phyloP scores from a whole-genome alignment of 2,888 invertebrate species.

The Macrosoma leucophasiata region DNA sequence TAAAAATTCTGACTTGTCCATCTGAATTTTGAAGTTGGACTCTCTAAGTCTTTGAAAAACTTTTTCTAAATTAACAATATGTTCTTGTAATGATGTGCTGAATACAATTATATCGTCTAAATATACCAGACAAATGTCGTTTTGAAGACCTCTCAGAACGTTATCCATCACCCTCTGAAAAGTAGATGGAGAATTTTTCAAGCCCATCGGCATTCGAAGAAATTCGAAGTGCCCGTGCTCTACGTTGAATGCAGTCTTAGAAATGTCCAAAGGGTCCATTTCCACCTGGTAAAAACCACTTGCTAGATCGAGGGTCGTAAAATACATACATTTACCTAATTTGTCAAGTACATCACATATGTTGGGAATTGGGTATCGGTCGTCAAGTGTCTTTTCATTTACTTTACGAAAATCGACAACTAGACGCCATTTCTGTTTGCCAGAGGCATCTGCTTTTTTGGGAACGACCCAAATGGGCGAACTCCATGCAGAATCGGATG shows the following conservation, averaged over 20 bases:
- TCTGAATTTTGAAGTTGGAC: constrained; percentile 29
- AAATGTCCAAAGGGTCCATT: constrained; percentile 22
- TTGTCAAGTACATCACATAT: constrained; percentile 28
- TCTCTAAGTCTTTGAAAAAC: constrained; percentile 26
- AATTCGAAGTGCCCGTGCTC: constrained; percentile 31
- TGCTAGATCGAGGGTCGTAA: constrained; percentile 23
- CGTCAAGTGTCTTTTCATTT: constrained; percentile 28
- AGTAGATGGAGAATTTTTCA: constrained; percentile 29
- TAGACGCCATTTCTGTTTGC: constrained; percentile 24
- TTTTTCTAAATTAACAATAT: constrained; percentile 24
- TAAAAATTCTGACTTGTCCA: constrained; percentile 30
- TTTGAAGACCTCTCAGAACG: constrained; percentile 28
- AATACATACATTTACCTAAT: constrained; percentile 22
- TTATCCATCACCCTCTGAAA: constrained; percentile 34
- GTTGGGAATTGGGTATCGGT: constrained; percentile 28
- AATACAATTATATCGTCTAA: constrained; percentile 35
- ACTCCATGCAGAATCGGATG: constrained; percentile 32
- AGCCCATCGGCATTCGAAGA: constrained; percentile 29
- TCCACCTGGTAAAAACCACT: constrained; percentile 21
- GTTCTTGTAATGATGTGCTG: constrained; percentile 28
- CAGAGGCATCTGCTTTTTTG: constrained; percentile 31
- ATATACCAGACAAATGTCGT: constrained; percentile 27
- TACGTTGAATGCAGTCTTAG: constrained; percentile 31
- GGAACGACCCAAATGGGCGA: constrained; percentile 38
- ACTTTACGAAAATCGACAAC: constrained; percentile 26